Evolutionary conservation across 2,888 invertebrate genomes (phyloP).

Genomic region (Acrobasis suavella): DNA sequence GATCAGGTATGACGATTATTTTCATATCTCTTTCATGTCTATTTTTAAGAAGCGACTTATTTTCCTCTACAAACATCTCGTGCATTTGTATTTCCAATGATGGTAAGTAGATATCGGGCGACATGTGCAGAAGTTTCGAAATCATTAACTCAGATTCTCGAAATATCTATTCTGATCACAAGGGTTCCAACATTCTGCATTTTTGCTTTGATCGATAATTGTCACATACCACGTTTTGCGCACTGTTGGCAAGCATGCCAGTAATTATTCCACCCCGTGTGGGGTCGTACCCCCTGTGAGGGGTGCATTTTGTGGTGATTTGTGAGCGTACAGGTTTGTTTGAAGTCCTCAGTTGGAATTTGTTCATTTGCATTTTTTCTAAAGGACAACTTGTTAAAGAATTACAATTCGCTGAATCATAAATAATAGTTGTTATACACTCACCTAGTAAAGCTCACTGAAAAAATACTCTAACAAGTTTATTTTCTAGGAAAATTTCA

Average conservation of each 20-base stretch:
- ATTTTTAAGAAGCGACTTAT: too few species aligned
- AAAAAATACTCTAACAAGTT: too few species aligned
- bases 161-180: not conserved
- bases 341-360: slow-evolving; percentile 8
- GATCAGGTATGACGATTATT: too few species aligned
- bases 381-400: not conserved
- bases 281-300: slow-evolving; percentile 49
- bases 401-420: too few species aligned
- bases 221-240: slow-evolving; percentile 12
- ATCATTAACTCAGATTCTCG: not conserved
- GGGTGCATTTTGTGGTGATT: slow-evolving; percentile 47
- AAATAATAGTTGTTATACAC: too few species aligned
- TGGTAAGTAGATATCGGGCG: too few species aligned
- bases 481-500: too few species aligned
- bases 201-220: slow-evolving; percentile 26
- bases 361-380: slow-evolving; percentile 9
- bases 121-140: too few species aligned
- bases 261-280: slow-evolving; percentile 67
- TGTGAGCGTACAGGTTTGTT: slow-evolving; percentile 34
- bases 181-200: not conserved
- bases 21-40: too few species aligned
- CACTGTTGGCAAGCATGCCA: slow-evolving; percentile 7
- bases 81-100: too few species aligned
- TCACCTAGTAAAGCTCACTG: too few species aligned
- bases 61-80: too few species aligned